A percentile compares a stretch with the other conserved stretches of the same genome.
phyloP scores from a whole-genome alignment of 2,797 vertebrate genomes.

The Borostomias antarcticus region DNA sequence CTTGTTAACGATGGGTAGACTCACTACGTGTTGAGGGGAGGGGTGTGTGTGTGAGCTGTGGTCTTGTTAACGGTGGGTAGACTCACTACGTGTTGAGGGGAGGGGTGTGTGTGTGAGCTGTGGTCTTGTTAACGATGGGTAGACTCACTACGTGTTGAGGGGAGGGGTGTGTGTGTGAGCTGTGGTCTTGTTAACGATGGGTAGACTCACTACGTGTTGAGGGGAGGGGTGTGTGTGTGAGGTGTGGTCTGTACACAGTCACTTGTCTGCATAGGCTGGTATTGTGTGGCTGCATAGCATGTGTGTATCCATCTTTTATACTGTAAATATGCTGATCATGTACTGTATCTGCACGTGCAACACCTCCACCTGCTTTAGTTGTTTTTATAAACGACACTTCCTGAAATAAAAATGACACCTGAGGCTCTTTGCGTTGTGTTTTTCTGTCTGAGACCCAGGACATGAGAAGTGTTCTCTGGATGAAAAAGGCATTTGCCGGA shows the following conservation, averaged over 20 bases:
- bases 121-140: constrained; percentile 22
- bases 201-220: constrained; percentile 22
- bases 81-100: constrained; percentile 20
- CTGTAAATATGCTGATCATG: constrained; percentile 55
- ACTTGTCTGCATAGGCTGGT: constrained; percentile 40
- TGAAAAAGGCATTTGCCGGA: too few species aligned
- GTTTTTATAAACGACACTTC: constrained; percentile 60
- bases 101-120: constrained; percentile 1
- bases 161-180: constrained; percentile 4
- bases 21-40: constrained; percentile 23
- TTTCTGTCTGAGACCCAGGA: too few species aligned
- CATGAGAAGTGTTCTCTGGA: too few species aligned
- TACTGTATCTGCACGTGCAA: constrained; percentile 55
- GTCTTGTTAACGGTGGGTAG: constrained; percentile 24
- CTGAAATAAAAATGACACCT: constrained; percentile 62
- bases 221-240: constrained; percentile 18
- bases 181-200: constrained; percentile 18
- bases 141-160: constrained; percentile 19
- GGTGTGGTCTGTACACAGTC: constrained; percentile 37
- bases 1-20: constrained; percentile 23
- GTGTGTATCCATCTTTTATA: constrained; percentile 61
- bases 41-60: not conserved
- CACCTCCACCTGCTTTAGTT: constrained; percentile 39
- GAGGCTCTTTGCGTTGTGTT: constrained; percentile 41
- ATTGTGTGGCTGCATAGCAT: constrained; percentile 49